Conservation (phyloP, 2,797 vertebrate species). For the Siniperca obscura region DNA sequence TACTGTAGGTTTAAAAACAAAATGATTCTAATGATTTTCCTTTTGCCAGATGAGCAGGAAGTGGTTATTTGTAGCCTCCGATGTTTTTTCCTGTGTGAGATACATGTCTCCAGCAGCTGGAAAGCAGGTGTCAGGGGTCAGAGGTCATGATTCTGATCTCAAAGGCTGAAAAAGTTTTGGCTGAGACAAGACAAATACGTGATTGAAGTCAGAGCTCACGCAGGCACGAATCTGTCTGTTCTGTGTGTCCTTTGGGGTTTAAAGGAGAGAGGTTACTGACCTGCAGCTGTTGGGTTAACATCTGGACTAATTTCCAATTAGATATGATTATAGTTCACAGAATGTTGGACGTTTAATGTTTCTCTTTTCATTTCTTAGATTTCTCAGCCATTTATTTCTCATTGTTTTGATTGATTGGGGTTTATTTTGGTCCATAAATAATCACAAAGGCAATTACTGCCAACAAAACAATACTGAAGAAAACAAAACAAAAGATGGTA, state of each 20-base stretch:
- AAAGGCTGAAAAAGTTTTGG: slow-evolving; percentile 28
- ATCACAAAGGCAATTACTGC: not conserved
- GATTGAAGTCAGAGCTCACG: slow-evolving; percentile 26
- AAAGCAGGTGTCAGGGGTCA: slow-evolving; percentile 41
- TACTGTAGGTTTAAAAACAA: not conserved
- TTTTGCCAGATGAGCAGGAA: slow-evolving; percentile 17
- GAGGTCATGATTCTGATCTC: slow-evolving; percentile 35
- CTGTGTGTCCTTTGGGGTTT: slow-evolving; percentile 17
- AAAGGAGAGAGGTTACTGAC: slow-evolving; percentile 2
- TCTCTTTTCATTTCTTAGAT: not conserved
- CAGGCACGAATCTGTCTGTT: not conserved
- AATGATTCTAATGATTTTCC: not conserved
- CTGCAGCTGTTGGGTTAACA: slow-evolving; percentile 42
- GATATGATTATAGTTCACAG: not conserved
- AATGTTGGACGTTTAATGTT: not conserved
- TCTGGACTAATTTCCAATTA: slow-evolving; percentile 6
- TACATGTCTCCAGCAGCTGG: slow-evolving; percentile 39
- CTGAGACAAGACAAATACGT: slow-evolving; percentile 23
- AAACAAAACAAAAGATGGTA: not conserved
- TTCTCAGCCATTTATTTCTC: not conserved
- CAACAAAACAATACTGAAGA: not conserved
- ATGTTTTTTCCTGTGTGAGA: slow-evolving; percentile 31
- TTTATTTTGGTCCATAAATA: not conserved
- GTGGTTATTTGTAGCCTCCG: slow-evolving; percentile 29
- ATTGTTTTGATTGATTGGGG: not conserved